Base-by-base conservation (phyloP, 53 echinoderm and acorn worm genomes). In the Holothuria leucospilota region DNA sequence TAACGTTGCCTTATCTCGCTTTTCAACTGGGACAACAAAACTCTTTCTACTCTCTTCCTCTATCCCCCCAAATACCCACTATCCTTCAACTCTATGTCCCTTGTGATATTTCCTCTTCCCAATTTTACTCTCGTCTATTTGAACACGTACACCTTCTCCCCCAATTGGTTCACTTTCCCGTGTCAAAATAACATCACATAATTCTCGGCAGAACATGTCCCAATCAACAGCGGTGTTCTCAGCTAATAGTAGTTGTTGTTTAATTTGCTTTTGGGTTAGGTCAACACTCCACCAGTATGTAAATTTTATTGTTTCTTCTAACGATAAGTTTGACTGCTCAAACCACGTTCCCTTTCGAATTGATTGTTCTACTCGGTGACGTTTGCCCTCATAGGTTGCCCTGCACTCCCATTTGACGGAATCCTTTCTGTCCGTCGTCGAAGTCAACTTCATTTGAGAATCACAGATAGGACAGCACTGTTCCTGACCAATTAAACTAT, bases 11-110 rank as follows among this genome's bases (percentile, higher is more conserved):
- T 59, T 9, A 51, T 51, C 18, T 63, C 53, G 26, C 67, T 63
- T 58, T 70, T 72, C 86, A 18, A 90, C 86, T 14, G 79, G 41
- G 21, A 29, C 29, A 2, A 90, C 81, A 56, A 90, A 90, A 46
- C 85, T 70, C 24, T 89, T 89, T n/a, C 85, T 60, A 8, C 67
- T 40, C n/a, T n/a, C n/a, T n/a, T n/a, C n/a, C n/a, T n/a, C n/a
- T n/a, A n/a, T n/a, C n/a, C n/a, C n/a, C n/a, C n/a, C n/a, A n/a
- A n/a, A n/a, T n/a, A n/a, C n/a, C n/a, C n/a, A n/a, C n/a, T n/a
- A n/a, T n/a, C n/a, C n/a, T n/a, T n/a, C n/a, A n/a, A n/a, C n/a
- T n/a, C n/a, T n/a, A n/a, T n/a, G n/a, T n/a, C n/a, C n/a, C n/a
- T n/a, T n/a, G n/a, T n/a, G n/a, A n/a, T n/a, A n/a, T n/a, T n/a